A percentile compares a stretch with the other conserved stretches of the same genome.
Conservation (phyloP, 2,113 vertebrate genomes). For the Phasianus colchicus region DNA sequence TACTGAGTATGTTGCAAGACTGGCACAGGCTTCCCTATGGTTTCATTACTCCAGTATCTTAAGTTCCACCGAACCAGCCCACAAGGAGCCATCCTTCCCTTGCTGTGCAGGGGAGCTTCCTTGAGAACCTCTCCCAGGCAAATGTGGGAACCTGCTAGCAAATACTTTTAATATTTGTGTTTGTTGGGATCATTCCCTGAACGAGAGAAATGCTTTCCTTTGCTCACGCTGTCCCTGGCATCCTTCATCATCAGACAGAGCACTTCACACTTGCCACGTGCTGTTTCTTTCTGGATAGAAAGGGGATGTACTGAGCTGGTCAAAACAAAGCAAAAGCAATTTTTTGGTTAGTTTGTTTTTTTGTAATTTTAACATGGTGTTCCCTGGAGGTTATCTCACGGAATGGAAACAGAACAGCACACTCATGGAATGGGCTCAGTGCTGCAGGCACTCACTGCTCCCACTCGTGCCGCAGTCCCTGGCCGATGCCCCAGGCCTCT, state of each 20-base stretch:
- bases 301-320: background rate
- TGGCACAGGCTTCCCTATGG: background rate
- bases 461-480: background rate
- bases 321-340: background rate
- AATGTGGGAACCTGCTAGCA: background rate
- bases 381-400: background rate
- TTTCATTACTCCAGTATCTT: background rate
- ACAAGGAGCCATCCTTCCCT: background rate
- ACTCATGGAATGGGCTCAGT: rapidly evolving
- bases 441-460: background rate
- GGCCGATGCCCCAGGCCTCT: background rate
- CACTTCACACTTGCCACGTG: background rate
- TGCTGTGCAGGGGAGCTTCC: background rate
- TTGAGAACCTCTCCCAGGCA: background rate
- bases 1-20: background rate
- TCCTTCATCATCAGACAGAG: background rate
- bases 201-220: background rate
- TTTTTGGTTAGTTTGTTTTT: background rate
- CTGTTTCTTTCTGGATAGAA: background rate
- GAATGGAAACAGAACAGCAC: background rate
- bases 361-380: background rate
- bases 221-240: rapidly evolving
- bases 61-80: background rate
- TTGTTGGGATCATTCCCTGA: constrained; percentile 32
- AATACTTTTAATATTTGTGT: constrained; percentile 17